Evolutionary conservation across 2,113 vertebrate species (phyloP).

Genomic region (Tyrannus savana): DNA sequence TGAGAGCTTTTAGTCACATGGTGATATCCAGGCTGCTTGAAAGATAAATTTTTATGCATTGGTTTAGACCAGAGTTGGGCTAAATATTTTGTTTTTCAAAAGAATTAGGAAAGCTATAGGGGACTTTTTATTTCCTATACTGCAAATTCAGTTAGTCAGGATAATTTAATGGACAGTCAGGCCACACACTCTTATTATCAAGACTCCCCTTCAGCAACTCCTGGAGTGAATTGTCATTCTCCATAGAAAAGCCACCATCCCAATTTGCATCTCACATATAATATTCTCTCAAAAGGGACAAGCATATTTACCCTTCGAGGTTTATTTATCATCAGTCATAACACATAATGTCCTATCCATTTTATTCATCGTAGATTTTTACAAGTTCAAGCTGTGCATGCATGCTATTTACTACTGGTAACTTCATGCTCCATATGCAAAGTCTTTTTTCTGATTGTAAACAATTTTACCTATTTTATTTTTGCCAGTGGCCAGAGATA

Average conservation of each 20-base stretch:
- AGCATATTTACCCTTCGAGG: slow-evolving; percentile 9
- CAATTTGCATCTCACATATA: background rate
- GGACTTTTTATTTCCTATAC: background rate
- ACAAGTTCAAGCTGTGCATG: background rate
- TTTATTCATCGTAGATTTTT: slow-evolving; percentile 38
- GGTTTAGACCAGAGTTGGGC: background rate
- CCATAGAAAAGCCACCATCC: background rate
- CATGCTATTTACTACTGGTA: background rate
- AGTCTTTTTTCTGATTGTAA: background rate
- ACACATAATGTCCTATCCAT: background rate
- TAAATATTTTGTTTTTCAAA: slow-evolving; percentile 17
- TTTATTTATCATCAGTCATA: slow-evolving; percentile 32
- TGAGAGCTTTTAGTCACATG: background rate
- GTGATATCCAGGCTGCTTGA: background rate
- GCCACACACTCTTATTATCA: background rate
- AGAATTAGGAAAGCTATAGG: slow-evolving; percentile 1
- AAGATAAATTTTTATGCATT: background rate
- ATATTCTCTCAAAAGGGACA: background rate
- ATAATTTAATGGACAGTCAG: slow-evolving; percentile 28
- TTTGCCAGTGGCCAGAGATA: background rate
- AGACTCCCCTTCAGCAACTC: background rate
- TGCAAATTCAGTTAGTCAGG: slow-evolving; percentile 15
- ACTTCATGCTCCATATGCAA: background rate
- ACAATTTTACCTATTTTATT: background rate
- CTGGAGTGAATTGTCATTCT: background rate